Conservation (phyloP, 2,113 vertebrate genomes). For the Astatotilapia flaviijosephi region DNA sequence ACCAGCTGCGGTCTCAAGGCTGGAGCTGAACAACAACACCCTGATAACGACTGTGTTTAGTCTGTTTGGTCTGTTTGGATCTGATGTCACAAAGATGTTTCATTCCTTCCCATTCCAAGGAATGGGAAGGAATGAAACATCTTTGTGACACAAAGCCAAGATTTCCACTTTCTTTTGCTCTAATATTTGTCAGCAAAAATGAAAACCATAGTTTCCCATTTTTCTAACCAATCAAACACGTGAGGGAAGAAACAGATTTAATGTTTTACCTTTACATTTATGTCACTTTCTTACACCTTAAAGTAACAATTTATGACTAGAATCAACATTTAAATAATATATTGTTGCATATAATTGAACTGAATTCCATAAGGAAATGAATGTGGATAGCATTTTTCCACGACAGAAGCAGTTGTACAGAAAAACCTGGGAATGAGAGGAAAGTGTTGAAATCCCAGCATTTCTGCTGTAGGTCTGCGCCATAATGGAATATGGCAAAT, state of each 20-base stretch:
- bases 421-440: background rate
- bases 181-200: background rate
- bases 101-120: no score
- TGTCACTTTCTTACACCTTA: background rate
- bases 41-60: no score
- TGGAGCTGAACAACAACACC: no score
- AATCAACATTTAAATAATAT: background rate
- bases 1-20: no score
- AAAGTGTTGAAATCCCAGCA: slow-evolving; percentile 36
- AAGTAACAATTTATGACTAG: background rate
- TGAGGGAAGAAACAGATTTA: background rate
- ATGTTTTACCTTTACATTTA: background rate
- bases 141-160: background rate
- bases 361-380: background rate
- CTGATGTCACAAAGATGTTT: no score
- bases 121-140: background rate
- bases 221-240: background rate
- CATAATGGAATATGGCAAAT: slow-evolving; percentile 61
- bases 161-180: background rate
- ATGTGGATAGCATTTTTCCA: background rate
- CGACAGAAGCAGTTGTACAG: background rate
- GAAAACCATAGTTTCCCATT: background rate
- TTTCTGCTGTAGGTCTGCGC: slow-evolving; percentile 30
- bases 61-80: no score
- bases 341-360: background rate